Evolutionary conservation across 1,140 invertebrate species (phyloP).

Genomic region (Mamestra configurata): DNA sequence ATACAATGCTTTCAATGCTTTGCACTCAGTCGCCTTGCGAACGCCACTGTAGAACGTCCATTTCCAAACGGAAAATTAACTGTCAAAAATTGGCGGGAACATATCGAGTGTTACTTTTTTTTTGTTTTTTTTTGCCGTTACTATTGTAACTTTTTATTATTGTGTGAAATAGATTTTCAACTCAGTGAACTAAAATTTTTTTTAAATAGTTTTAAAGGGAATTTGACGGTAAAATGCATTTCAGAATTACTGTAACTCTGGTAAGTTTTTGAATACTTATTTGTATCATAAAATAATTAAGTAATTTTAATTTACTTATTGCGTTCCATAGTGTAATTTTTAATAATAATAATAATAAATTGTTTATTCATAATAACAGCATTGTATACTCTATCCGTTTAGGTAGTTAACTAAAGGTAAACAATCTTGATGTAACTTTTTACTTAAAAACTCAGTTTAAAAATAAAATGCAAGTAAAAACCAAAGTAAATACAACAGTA

Average conservation of each 20-base stretch:
- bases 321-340: too few relatives aligned
- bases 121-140: background rate
- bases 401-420: too few relatives aligned
- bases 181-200: too few relatives aligned
- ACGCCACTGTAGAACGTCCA: slow-evolving; percentile 1
- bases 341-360: too few relatives aligned
- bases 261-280: background rate
- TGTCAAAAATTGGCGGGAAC: slow-evolving; percentile 34
- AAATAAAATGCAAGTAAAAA: too few relatives aligned
- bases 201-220: too few relatives aligned
- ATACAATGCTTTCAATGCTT: slow-evolving; percentile 16
- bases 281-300: background rate
- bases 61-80: background rate
- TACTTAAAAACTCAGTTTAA: too few relatives aligned
- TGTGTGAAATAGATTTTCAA: background rate
- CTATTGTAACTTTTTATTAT: background rate
- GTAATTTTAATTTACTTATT: background rate
- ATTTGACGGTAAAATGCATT: background rate
- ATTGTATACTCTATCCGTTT: too few relatives aligned
- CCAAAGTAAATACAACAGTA: too few relatives aligned
- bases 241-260: background rate
- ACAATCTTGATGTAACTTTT: too few relatives aligned
- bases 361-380: too few relatives aligned
- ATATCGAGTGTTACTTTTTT: background rate
- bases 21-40: slow-evolving; percentile 16